Percentiles rank a stretch among this genome's conserved stretches.
phyloP scores from a whole-genome alignment of 2,888 invertebrate species.

The Agrochola circellaris region DNA sequence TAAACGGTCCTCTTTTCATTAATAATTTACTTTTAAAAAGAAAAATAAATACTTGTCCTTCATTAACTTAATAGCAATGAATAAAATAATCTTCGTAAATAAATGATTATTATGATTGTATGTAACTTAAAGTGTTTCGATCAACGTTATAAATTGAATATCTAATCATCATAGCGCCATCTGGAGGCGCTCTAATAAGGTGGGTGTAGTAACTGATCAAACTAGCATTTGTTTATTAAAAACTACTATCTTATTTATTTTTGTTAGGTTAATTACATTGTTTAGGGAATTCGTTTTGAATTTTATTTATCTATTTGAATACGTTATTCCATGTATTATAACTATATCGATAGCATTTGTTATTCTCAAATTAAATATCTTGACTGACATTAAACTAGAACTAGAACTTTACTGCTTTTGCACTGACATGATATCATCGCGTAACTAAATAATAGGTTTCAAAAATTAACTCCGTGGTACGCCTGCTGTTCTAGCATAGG shows the following conservation, averaged over 20 bases:
- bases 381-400: slow-evolving; percentile 5
- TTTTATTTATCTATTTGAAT: not conserved
- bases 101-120: slow-evolving; percentile 18
- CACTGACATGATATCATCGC: not conserved
- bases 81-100: slow-evolving; percentile 23
- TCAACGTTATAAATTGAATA: slow-evolving; percentile 33
- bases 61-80: slow-evolving; percentile 7
- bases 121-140: slow-evolving; percentile 18
- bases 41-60: not conserved
- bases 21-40: not conserved
- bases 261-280: slow-evolving; percentile 18
- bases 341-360: not conserved
- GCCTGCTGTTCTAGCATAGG: not conserved
- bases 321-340: not conserved
- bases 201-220: slow-evolving; percentile 38
- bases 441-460: not conserved
- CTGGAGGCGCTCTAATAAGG: slow-evolving; percentile 42
- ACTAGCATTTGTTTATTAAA: slow-evolving; percentile 31
- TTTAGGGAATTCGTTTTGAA: slow-evolving; percentile 12
- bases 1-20: not conserved
- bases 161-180: slow-evolving; percentile 54
- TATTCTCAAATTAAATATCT: not conserved
- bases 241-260: slow-evolving; percentile 27
- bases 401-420: not conserved
- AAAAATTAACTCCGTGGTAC: not conserved